Percentiles rank a stretch among this genome's conserved stretches.
Evolutionary conservation across 1,140 invertebrate genomes (phyloP).

Genomic region (Atta colombica): DNA sequence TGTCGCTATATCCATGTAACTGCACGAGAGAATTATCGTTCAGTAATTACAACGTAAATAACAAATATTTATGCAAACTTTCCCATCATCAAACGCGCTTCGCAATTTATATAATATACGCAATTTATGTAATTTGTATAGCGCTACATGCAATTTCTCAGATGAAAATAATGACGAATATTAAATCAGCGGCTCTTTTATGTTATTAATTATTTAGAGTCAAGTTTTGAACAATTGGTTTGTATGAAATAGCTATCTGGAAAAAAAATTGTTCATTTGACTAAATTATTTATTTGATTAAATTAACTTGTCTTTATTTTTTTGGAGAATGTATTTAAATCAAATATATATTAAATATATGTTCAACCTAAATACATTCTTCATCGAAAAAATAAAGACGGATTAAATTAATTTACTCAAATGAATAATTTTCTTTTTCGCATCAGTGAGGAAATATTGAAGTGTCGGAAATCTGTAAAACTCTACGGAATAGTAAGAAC

Average conservation of each 20-base stretch:
- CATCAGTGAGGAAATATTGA: neutral
- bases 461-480: neutral
- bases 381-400: too few species aligned
- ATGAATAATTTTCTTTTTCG: too few species aligned
- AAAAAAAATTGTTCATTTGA: too few species aligned
- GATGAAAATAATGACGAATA: conserved; percentile 28
- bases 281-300: too few species aligned
- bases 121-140: conserved; percentile 50
- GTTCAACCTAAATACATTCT: too few species aligned
- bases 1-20: conserved; percentile 29
- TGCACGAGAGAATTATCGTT: conserved; percentile 41
- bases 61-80: conserved; percentile 54
- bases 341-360: too few species aligned
- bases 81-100: conserved; percentile 21
- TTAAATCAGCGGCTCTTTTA: conserved; percentile 8
- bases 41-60: conserved; percentile 55
- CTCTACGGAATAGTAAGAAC: neutral
- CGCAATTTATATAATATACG: conserved; percentile 49
- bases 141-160: conserved; percentile 30
- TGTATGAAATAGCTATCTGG: neutral
- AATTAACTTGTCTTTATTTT: too few species aligned
- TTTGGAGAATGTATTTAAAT: too few species aligned
- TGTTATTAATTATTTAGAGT: conserved; percentile 25
- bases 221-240: neutral
- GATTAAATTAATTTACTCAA: too few species aligned